Evolutionary conservation across 1,140 invertebrate genomes (phyloP), one percentile per base, ranked within the genome.

Genomic region (Bombus ignitus): DNA sequence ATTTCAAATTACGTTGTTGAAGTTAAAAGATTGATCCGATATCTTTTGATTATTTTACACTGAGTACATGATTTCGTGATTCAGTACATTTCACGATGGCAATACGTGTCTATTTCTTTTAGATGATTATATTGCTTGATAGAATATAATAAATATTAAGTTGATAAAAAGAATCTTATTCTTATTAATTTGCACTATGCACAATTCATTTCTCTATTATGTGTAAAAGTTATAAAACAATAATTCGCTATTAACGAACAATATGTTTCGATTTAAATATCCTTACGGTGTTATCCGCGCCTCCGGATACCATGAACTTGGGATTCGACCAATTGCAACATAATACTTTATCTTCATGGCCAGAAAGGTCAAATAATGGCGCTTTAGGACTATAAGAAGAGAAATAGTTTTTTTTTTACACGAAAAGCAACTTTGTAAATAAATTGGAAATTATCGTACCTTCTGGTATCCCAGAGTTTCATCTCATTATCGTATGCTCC

Each of bases 401-500:
- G 25, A 71, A 70, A 35, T n/a, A 65, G 39, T 53, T n/a, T 59
- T 71, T 65, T 74, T 53, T 47, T 35, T 28, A 57, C 22, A 47
- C 47, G 8, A 9, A 37, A n/a, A n/a, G 44, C 9, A 28, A 73
- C 8, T 62, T 57, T 42, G 10, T 39, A 76, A 18, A 25, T 59
- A 6, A 78, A 71, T 78, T 25, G 37, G 0, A 42, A 39, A 80
- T 71, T 4, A 39, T 80, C 70, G 2, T 66, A 98, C 98, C 97
- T 98, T 95, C 99, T 96, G 8, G 97, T 97, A 94, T 99, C 99
- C 99, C 99, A 99, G 59, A 99, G 94, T 95, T 99, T 99, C 39
- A 99, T 96, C 59, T 97, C 94, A 82, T 97, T 97, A 94, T 99
- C 99, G 94, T 99, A 98, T 28, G 98, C 97, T 8, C 98, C 98